Conservation (phyloP, 2,797 vertebrate genomes). For the Esox lucius region DNA sequence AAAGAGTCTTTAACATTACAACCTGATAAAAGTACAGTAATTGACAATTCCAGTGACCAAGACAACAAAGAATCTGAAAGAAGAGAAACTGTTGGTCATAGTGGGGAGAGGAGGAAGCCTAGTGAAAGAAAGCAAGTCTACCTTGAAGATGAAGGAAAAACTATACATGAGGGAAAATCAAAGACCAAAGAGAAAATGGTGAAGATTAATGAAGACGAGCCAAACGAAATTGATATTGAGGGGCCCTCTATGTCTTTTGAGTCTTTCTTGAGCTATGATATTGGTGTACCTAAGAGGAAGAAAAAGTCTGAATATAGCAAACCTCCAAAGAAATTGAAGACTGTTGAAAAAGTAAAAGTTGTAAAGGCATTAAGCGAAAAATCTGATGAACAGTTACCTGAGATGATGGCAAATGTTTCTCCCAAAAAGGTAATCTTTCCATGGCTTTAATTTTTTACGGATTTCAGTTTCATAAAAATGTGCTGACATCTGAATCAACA, state of each 20-base stretch:
- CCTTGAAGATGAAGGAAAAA: slow-evolving; percentile 19
- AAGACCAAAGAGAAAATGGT: slow-evolving; percentile 36
- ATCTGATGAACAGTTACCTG: slow-evolving; percentile 23
- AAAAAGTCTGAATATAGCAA: slow-evolving; percentile 44
- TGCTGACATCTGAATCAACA: background rate
- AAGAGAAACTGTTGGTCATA: slow-evolving; percentile 25
- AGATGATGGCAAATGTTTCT: slow-evolving; percentile 1
- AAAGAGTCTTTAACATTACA: slow-evolving; percentile 27
- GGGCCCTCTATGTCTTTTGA: slow-evolving; percentile 83
- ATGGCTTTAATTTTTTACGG: background rate
- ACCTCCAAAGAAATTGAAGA: slow-evolving; percentile 43
- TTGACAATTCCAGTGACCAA: slow-evolving; percentile 9
- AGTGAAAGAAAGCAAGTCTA: slow-evolving; percentile 27
- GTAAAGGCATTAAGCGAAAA: slow-evolving; percentile 26
- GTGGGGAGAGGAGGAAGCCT: slow-evolving; percentile 40
- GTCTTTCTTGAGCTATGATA: slow-evolving; percentile 82
- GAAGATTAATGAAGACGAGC: slow-evolving; percentile 28
- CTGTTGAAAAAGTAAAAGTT: slow-evolving; percentile 20
- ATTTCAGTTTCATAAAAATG: background rate
- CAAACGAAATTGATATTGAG: slow-evolving; percentile 44
- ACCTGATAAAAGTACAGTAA: slow-evolving; percentile 19
- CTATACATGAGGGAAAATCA: slow-evolving; percentile 27
- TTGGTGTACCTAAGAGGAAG: slow-evolving; percentile 61
- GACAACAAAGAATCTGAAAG: slow-evolving; percentile 17
- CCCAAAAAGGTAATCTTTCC: slow-evolving; percentile 42